Evolutionary conservation across 2,797 vertebrate species (phyloP), one percentile per base, ranked within the genome.

Genomic region (Danio choprae): DNA sequence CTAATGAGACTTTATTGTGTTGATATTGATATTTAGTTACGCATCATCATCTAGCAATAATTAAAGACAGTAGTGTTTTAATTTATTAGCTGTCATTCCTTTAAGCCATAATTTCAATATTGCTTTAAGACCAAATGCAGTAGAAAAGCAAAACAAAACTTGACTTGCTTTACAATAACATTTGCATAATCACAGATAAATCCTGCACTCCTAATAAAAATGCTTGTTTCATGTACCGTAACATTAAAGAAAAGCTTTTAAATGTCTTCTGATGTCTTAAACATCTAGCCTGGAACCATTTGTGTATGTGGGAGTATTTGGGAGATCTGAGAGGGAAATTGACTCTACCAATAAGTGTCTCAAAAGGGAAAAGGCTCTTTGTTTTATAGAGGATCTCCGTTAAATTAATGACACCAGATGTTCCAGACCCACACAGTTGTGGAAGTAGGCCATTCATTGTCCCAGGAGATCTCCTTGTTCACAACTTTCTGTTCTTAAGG

Each of bases 401-500:
- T 80, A 50, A 72, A 44, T 84, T 73, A 76, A 84, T 69, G 50
- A 69, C 50, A 20, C 74, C 80, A 43, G 85, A 84, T 84, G 75
- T 84, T 86, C 70, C 65, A 38, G 77, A 62, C 59, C 67, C 18
- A 73, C 74, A 74, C 77, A 63, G 69, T 80, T 56, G 51, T 72
- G 77, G 65, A 84, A 80, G 72, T 64, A 79, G 83, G 79, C 85
- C 65, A 67, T 78, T 43, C 16, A 51, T 36, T 58, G 46, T 84
- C 83, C 74, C 80, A 16, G 46, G 83, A 78, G 80, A 63, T 41
- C 40, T 63, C 51, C 82, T 74, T 43, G 15, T 74, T 82, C 77
- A 75, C 80, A 84, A 58, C 74, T 81, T 80, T 18, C 50, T 82
- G 83, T 75, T 84, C 77, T 80, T 86, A 73, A 78, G 77, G 74